Evolutionary conservation across 2,797 vertebrate genomes (phyloP).

Genomic region (Decapterus maruadsi): DNA sequence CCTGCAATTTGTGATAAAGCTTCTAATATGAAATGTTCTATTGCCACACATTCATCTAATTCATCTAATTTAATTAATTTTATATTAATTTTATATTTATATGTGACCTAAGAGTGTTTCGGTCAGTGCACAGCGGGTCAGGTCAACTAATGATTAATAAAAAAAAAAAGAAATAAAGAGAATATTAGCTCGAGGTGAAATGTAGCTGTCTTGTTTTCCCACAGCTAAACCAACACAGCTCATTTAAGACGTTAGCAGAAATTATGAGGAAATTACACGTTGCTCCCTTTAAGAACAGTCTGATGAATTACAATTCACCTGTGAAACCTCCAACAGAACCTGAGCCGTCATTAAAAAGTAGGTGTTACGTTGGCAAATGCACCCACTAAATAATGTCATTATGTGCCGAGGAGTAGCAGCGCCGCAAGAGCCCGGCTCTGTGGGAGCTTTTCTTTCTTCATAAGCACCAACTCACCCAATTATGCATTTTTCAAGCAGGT

Average conservation of each 20-base stretch:
- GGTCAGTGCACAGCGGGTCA: neutral
- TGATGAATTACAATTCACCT: neutral
- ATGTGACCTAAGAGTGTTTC: neutral
- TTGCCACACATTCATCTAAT: too few species aligned
- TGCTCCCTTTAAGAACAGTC: neutral
- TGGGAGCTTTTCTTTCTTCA: slow-evolving; percentile 29
- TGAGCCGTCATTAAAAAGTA: neutral
- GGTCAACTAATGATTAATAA: neutral
- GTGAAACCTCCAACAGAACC: neutral
- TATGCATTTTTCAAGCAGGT: slow-evolving; percentile 51
- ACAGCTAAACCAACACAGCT: too few species aligned
- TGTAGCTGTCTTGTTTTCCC: too few species aligned
- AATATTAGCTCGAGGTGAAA: too few species aligned
- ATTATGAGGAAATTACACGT: neutral
- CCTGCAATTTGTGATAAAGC: too few species aligned
- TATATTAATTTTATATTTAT: too few species aligned
- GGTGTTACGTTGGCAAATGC: slow-evolving; percentile 1
- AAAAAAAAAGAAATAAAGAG: neutral
- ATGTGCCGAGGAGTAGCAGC: slow-evolving; percentile 17
- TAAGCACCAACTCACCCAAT: slow-evolving; percentile 52
- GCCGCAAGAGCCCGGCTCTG: slow-evolving; percentile 4
- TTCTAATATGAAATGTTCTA: too few species aligned
- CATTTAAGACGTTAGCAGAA: neutral
- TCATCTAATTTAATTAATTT: too few species aligned
- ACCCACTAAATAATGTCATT: slow-evolving; percentile 19